These are phyloP conservation scores for Oncorhynchus nerka DNA, from an alignment of 2,113 vertebrate genomes.

Conservation along the genomic window DNA sequence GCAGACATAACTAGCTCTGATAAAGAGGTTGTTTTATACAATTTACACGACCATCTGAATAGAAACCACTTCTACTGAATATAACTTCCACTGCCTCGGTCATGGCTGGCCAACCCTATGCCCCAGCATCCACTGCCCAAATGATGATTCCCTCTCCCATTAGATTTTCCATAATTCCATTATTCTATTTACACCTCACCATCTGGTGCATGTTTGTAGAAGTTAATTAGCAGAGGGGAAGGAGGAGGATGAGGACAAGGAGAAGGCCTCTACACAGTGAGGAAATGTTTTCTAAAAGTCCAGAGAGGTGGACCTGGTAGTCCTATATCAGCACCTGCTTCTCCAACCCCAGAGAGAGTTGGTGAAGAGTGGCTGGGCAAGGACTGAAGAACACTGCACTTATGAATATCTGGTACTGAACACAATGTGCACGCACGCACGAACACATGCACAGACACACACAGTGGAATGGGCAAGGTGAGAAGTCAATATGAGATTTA, in stretches of 20 bases:
- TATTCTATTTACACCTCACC: slow-evolving; percentile 54
- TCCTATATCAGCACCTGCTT: slow-evolving; percentile 42
- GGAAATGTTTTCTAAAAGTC: slow-evolving; percentile 40
- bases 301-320: slow-evolving; percentile 67
- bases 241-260: slow-evolving; percentile 19
- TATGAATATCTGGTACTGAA: background rate
- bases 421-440: background rate
- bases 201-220: slow-evolving; percentile 44
- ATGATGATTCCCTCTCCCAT: slow-evolving; percentile 14
- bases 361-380: background rate
- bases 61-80: background rate
- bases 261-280: slow-evolving; percentile 41
- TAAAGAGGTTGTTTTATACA: slow-evolving; percentile 33
- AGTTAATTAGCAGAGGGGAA: slow-evolving; percentile 59
- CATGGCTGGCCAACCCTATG: background rate
- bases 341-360: slow-evolving; percentile 17
- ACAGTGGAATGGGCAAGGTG: background rate
- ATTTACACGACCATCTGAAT: background rate
- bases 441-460: background rate
- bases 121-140: background rate
- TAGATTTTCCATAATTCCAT: slow-evolving; percentile 24
- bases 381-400: background rate
- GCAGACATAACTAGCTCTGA: slow-evolving; percentile 31
- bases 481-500: background rate
- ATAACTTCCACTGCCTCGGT: background rate